These are phyloP conservation scores for Cyanoderma ruficeps DNA, from an alignment of 2,113 vertebrate genomes.

Conservation along the genomic window DNA sequence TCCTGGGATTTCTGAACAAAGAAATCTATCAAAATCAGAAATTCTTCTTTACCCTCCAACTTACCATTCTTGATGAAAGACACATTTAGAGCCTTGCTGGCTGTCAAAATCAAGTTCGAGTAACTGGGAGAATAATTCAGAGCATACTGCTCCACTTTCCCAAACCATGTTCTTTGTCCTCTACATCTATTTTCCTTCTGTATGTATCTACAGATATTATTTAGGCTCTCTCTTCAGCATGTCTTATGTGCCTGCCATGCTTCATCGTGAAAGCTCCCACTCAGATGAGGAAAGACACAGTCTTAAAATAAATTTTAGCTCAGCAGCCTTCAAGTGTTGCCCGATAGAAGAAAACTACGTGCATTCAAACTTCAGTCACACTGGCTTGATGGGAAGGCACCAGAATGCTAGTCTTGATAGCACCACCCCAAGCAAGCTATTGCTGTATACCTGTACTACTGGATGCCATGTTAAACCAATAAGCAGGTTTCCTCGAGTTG, in stretches of 20 bases:
- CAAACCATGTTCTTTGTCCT: background rate
- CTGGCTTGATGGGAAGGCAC: background rate
- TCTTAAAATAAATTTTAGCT: background rate
- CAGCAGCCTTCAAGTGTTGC: background rate
- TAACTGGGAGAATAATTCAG: background rate
- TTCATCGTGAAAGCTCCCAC: background rate
- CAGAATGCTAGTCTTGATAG: background rate
- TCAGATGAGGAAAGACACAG: background rate
- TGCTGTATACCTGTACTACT: rapidly evolving
- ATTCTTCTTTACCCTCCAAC: background rate
- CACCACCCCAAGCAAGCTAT: background rate
- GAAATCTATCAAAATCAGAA: background rate
- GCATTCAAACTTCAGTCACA: background rate
- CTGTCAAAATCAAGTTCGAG: background rate
- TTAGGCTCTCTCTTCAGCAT: background rate
- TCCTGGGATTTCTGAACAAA: background rate
- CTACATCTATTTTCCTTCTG: background rate
- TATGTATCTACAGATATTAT: background rate
- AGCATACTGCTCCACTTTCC: background rate
- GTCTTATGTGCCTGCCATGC: background rate
- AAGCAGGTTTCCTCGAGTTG: background rate
- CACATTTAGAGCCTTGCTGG: background rate
- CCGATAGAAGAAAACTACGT: background rate
- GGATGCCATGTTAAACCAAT: background rate
- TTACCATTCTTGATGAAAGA: background rate